Evolutionary conservation across 2,888 invertebrate species (phyloP).

Genomic region (Eupithecia centaureata): DNA sequence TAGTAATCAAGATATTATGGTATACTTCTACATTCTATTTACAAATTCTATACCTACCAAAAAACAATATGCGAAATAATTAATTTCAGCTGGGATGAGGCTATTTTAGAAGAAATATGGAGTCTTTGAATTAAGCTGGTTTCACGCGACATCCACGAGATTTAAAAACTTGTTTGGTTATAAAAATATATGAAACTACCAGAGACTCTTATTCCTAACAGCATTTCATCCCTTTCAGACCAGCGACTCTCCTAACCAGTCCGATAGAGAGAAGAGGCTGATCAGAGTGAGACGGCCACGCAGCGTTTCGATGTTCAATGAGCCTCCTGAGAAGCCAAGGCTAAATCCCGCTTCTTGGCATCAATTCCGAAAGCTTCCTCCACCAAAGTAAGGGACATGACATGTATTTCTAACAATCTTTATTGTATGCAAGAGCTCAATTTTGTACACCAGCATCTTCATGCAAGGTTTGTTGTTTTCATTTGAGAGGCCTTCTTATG

Average conservation of each 20-base stretch:
- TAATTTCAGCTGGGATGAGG: neutral
- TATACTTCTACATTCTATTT: too few relatives aligned
- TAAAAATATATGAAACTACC: too few relatives aligned
- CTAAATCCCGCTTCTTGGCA: conserved; percentile 80
- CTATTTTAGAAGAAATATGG: neutral
- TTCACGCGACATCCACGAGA: neutral
- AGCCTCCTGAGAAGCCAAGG: conserved; percentile 69
- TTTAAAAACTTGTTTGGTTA: too few relatives aligned
- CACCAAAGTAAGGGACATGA: conserved; percentile 68
- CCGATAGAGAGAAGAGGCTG: conserved; percentile 71
- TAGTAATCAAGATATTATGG: neutral
- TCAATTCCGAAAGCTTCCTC: conserved; percentile 75
- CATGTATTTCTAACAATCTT: neutral
- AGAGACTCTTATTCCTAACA: too few relatives aligned
- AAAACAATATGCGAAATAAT: too few relatives aligned
- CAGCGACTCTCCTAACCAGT: conserved; percentile 78
- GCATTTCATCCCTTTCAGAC: conserved; percentile 59
- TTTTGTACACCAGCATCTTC: neutral
- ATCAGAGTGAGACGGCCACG: conserved; percentile 70
- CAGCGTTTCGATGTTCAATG: conserved; percentile 78
- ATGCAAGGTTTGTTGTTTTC: neutral
- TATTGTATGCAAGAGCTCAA: neutral
- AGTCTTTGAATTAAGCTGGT: neutral
- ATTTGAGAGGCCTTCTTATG: neutral
- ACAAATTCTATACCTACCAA: too few relatives aligned